These are phyloP conservation scores for Nothoprocta perdicaria DNA, from an alignment of 2,113 vertebrate species.

Conservation along the genomic window DNA sequence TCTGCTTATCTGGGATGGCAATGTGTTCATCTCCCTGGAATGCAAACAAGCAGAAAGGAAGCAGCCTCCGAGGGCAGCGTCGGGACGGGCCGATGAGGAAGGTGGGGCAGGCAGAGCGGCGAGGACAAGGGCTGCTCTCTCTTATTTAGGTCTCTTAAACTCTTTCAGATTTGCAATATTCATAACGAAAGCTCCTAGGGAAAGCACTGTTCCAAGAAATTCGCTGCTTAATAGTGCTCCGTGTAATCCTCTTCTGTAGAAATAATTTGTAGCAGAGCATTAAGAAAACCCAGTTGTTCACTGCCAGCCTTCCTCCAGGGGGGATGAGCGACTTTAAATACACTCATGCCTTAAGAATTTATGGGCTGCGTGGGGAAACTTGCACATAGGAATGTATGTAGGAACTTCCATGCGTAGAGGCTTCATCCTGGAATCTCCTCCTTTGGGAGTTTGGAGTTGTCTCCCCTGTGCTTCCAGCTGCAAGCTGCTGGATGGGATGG, in stretches of 20 bases:
- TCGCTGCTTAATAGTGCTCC: not conserved
- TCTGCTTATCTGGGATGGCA: not conserved
- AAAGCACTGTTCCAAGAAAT: not conserved
- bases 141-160: not conserved
- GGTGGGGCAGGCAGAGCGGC: not conserved
- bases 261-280: not conserved
- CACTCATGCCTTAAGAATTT: not conserved
- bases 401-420: not conserved
- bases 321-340: not conserved
- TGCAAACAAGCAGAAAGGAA: not conserved
- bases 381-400: not conserved
- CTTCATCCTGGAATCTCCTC: not conserved
- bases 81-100: not conserved
- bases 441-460: not conserved
- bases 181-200: not conserved
- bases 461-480: not conserved
- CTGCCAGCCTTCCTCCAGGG: not conserved
- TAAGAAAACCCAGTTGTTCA: not conserved
- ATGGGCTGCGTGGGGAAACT: not conserved
- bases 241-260: not conserved
- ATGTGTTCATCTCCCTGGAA: not conserved
- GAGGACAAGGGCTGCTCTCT: not conserved
- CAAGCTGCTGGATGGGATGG: not conserved
- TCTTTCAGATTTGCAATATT: not conserved
- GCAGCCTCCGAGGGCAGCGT: not conserved